phyloP scores from a whole-genome alignment of 1,140 invertebrate genomes.

The Zeugodacus cucurbitae region DNA sequence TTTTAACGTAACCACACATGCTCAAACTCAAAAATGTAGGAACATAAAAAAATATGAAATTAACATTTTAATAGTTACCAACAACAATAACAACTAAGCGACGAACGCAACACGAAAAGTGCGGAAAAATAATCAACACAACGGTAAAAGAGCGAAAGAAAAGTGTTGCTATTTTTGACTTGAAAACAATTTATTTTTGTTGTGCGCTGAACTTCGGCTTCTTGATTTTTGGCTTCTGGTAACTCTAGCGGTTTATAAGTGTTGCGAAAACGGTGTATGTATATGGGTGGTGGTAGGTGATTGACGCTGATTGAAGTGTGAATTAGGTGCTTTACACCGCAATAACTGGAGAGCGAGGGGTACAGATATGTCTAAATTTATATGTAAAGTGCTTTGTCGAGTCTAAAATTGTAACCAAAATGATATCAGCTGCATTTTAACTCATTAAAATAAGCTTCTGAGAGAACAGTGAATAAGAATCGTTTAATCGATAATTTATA shows the following conservation, averaged over 20 bases:
- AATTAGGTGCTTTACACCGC: neutral
- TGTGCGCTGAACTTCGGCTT: neutral
- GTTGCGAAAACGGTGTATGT: too few relatives aligned
- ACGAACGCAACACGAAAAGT: neutral
- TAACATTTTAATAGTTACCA: slow-evolving; percentile 26
- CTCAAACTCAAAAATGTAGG: neutral
- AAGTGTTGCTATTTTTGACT: neutral
- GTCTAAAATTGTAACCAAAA: too few relatives aligned
- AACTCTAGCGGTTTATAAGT: neutral
- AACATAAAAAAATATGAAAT: slow-evolving; percentile 19
- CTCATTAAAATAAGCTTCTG: too few relatives aligned
- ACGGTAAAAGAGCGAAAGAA: neutral
- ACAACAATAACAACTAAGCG: neutral
- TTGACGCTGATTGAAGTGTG: neutral
- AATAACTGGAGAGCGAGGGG: neutral
- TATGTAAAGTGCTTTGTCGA: too few relatives aligned
- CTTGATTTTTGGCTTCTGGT: neutral
- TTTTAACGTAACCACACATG: neutral
- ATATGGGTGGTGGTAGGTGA: too few relatives aligned
- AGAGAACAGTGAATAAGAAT: too few relatives aligned
- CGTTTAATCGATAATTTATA: too few relatives aligned
- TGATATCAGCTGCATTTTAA: too few relatives aligned
- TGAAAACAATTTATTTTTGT: neutral
- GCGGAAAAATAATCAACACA: neutral
- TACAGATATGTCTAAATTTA: neutral